Conservation (phyloP, 2,888 invertebrate species). For the Anoplius nigerrimus region DNA sequence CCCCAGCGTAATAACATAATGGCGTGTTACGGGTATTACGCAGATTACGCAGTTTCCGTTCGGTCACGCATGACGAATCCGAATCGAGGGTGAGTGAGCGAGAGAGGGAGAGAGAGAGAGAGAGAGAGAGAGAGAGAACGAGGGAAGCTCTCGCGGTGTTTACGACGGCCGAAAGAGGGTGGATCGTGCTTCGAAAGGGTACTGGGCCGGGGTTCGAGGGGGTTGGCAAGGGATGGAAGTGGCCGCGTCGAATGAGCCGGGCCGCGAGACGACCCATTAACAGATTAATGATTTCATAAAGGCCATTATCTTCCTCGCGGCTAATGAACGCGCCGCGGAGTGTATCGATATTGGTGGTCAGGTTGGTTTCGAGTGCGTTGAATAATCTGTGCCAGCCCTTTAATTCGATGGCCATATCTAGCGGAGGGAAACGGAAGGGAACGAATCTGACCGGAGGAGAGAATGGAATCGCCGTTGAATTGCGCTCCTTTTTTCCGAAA, state of each 20-base stretch:
- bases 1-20: conserved; percentile 66
- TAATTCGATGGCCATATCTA: too few species aligned
- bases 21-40: conserved; percentile 65
- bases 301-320: conserved; percentile 31
- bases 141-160: conserved; percentile 11
- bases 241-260: conserved; percentile 31
- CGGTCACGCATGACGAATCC: conserved; percentile 64
- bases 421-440: too few species aligned
- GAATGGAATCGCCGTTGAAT: too few species aligned
- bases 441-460: too few species aligned
- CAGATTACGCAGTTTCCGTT: conserved; percentile 66
- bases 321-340: conserved; percentile 8
- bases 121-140: conserved; percentile 7
- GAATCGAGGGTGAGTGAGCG: conserved; percentile 30
- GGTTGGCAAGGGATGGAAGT: conserved; percentile 18
- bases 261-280: conserved; percentile 59
- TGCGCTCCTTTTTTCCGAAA: too few species aligned
- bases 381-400: too few species aligned
- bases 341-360: background rate
- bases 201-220: conserved; percentile 28
- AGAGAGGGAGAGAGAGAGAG: conserved; percentile 15
- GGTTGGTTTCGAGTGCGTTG: too few species aligned
- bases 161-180: conserved; percentile 7
- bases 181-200: conserved; percentile 15
- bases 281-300: conserved; percentile 69